Base-by-base conservation (phyloP, 1,140 invertebrate genomes). In the Micrasema minimum region DNA sequence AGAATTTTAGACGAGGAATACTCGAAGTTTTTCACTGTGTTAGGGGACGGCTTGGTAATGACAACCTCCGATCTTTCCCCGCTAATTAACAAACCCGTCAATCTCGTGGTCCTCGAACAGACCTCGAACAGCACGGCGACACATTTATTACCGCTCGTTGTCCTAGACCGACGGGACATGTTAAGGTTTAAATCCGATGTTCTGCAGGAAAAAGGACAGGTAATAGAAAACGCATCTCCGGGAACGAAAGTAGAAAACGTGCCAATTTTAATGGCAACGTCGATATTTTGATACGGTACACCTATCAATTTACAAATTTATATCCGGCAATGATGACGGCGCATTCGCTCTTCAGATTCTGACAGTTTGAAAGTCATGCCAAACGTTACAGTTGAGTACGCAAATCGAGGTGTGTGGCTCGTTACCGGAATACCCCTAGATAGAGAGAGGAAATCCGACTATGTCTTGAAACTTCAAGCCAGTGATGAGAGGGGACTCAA, bases 1-100 rank as follows among this genome's bases (percentile, higher is more conserved):
- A 88, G 86, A 16, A 82, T 93, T 11, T 79, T 94, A 73, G 91
- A 94, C 72, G 92, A 89, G 18, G 92, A 90, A 48, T 93, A 89
- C 79, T 91, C 91, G 10, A 88, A 92, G 55, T 95, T 90, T 78
- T 96, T 96, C 79, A 91, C 94, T 0, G 89, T 96, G 31, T 86
- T 96, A n/a, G 89, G 92, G 55, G 91, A 95, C 80, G 95, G 94
- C 20, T 87, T 95, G 46, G 88, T 96, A 7, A 96, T 96, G 93
- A 96, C 93, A 14, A 95, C 93, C 1, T 88, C 92, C 2, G 93
- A 95, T 75, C 83, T 96, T 3, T 88, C 88, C 20, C 91, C 93
- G 3, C 80, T 96, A n/a, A 87, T 94, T 23, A 90, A 94, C 78
- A 86, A 88, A 46, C 91, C 92, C 0, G 88, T 96, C 6, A 90